phyloP scores from a whole-genome alignment of 2,113 vertebrate species.

The Xyrauchen texanus region DNA sequence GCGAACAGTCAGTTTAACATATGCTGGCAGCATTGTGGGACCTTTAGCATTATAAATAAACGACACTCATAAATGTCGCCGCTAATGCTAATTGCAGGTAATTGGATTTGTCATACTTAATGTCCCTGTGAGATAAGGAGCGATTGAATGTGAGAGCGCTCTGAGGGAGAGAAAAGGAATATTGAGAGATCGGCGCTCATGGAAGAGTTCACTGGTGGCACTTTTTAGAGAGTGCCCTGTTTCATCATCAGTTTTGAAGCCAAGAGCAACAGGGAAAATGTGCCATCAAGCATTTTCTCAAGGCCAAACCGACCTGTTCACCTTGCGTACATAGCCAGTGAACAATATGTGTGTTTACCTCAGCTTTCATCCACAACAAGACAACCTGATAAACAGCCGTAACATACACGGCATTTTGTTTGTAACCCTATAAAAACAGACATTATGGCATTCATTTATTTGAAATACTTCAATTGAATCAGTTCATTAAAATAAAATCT shows the following conservation, averaged over 20 bases:
- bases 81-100: conserved; percentile 8
- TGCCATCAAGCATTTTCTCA: conserved; percentile 42
- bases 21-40: background rate
- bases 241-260: conserved; percentile 1
- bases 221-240: conserved; percentile 29
- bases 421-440: no score
- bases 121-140: conserved; percentile 15
- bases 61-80: background rate
- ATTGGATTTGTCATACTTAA: conserved; percentile 17
- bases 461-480: no score
- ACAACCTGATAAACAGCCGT: no score
- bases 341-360: background rate
- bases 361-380: no score
- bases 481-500: no score
- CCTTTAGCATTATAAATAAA: conserved; percentile 12
- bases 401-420: no score
- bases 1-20: background rate
- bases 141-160: background rate
- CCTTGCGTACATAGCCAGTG: background rate
- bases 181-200: conserved; percentile 38
- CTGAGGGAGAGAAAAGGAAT: conserved; percentile 7
- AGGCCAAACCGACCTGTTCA: conserved; percentile 30
- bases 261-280: conserved; percentile 14
- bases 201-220: conserved; percentile 7
- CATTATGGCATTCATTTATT: no score